Conservation (phyloP, 2,888 invertebrate species). For the Andrena chrysosceles region DNA sequence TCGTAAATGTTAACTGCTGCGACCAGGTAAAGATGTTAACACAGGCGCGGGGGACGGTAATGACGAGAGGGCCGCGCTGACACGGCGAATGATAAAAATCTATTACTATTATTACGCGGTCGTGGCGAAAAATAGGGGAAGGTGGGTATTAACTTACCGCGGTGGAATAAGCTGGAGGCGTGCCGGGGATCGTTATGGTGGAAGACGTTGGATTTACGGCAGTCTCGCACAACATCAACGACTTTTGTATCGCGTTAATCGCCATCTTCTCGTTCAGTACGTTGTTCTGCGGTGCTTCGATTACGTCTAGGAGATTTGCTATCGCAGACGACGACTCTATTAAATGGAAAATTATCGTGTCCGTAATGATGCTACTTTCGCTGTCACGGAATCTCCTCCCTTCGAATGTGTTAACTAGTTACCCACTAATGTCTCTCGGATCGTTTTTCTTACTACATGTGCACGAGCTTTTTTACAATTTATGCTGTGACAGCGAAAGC, state of each 20-base stretch:
- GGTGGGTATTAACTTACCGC: slow-evolving; percentile 84
- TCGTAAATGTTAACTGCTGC: slow-evolving; percentile 19
- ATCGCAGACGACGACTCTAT: slow-evolving; percentile 82
- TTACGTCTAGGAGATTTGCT: slow-evolving; percentile 85
- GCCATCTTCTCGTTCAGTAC: slow-evolving; percentile 90
- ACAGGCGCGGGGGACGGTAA: neutral
- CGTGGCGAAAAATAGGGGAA: slow-evolving; percentile 6
- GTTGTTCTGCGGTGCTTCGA: slow-evolving; percentile 82
- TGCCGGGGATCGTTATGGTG: slow-evolving; percentile 86
- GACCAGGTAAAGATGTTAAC: neutral
- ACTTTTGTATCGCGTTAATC: slow-evolving; percentile 95
- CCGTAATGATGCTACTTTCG: slow-evolving; percentile 57
- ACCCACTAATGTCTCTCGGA: neutral
- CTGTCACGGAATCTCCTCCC: slow-evolving; percentile 23
- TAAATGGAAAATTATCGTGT: slow-evolving; percentile 45
- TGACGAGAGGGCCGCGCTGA: too few species aligned
- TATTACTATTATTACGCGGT: slow-evolving; percentile 65
- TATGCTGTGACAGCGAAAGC: slow-evolving; percentile 50
- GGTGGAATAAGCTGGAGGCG: slow-evolving; percentile 88
- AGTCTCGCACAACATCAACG: slow-evolving; percentile 94
- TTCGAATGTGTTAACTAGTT: slow-evolving; percentile 9
- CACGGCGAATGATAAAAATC: neutral
- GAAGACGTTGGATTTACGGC: slow-evolving; percentile 88
- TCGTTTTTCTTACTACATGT: slow-evolving; percentile 4
- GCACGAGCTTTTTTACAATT: slow-evolving; percentile 3